Base-by-base conservation (phyloP, 2,797 vertebrate species). In the Macroramphosus scolopax region DNA sequence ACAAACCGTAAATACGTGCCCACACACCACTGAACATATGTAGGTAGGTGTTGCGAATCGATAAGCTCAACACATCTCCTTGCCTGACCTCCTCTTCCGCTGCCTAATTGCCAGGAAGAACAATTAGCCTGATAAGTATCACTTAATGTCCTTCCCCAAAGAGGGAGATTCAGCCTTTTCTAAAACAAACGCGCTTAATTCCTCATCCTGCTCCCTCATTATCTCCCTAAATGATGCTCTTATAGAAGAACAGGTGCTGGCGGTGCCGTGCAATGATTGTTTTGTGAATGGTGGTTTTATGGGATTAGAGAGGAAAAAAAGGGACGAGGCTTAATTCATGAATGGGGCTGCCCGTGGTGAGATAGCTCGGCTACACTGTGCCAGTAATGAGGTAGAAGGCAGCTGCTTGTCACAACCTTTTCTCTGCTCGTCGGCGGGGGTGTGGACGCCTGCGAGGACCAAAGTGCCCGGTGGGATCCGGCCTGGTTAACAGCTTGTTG, bases 111-210 rank as follows among this genome's bases (percentile, higher is more conserved):
- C 73, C 75, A 66, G 59, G 25, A 53, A 70, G 75, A 83, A 84
- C 77, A 86, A 85, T 87, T 78, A 87, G 68, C 57, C 37, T 13
- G 65, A 85, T 82, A 82, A 76, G 73, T 63, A 82, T 83, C 69
- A 54, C 42, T 72, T 83, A 78, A 63, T 76, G 80, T 74, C 50
- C 33, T 68, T 67, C 63, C 58, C 68, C 50, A 52, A 62, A 69
- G 60, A 54, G 40, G 41, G 45, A 51, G 59, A 80, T 41, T 57
- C 51, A 50, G 44, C 57, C 50, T 67, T 63, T 63, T 72, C 49
- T 33, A 49, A 82, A 79, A 84, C 81, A 88, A 81, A 70, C 17
- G 30, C 35, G 51, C 44, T 66, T 81, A 81, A 87, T 82, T 80
- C 68, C 63, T 83, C 78, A 80, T 70, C 67, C 77, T 36, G 45